Base-by-base conservation (phyloP, 2,888 invertebrate genomes). In the Sipha maydis region DNA sequence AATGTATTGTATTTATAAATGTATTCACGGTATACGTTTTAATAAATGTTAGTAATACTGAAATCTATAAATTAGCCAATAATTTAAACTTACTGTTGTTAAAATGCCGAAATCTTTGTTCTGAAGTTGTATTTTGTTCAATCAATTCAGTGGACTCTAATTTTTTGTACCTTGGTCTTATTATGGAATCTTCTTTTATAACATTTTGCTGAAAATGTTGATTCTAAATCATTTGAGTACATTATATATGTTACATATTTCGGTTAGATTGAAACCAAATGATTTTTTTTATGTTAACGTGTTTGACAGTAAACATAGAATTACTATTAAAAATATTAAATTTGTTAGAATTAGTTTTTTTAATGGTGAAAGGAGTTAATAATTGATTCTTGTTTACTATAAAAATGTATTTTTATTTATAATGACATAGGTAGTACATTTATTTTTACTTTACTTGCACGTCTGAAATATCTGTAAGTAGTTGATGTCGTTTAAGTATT, bases 391-490 rank as follows among this genome's bases (percentile, higher is more conserved):
- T 61, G 25, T 61, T 25, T 7, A 75, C 25, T 25, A 19, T 75
- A 28, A 28, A 9, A 69, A 69, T 69, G 28, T 28, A 69, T 75
- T 31, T 75, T 75, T 77, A 77, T 77, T 48, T 77, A 48, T 41
- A n/a, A 19, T 28, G 2, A 38, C 19, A 8, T 61, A 48, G 48
- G 48, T 14, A 11, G 11, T 38, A 25, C 76, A 48, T 84, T 85
- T 77, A 17, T 54, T 69, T 86, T 86, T 86, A 86, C 86, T 82
- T 80, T 88, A 88, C 86, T 88, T 88, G 86, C 31, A 73, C 61
- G 19, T 88, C 80, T 38, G 80, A 61, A 41, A 75, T 61, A 5
- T 88, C 86, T 9, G 80, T 31, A 41, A 88, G 73, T 25, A 88
- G 71, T 61, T 88, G 86, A 75, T 88, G 73, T 19, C 86, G 86